Evolutionary conservation across 2,113 vertebrate genomes (phyloP), one percentile per base, ranked within the genome.

Genomic region (Pavo muticus): DNA sequence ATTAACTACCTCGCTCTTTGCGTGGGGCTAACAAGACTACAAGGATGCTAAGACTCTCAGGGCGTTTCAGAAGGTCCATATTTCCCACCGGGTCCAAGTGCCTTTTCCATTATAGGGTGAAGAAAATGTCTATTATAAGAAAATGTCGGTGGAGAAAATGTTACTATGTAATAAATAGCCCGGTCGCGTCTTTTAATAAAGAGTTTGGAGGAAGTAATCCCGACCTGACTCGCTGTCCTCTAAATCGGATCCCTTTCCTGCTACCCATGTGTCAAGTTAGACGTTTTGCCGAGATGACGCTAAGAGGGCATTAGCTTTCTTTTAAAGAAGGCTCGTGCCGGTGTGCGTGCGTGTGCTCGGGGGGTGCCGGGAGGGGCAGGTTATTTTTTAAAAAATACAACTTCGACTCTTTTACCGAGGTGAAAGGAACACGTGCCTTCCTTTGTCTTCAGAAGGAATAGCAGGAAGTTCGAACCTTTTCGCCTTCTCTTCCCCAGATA

Each of bases 61-160:
- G 65, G 76, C 35, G 87, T 87, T 95, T 87, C 76, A 69, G 76
- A 90, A 78, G 57, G 85, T 78, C 83, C 2, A 0, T 69, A 73
- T 94, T 95, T 96, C 86, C 67, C 77, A 70, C 73, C 72, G 86
- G 69, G 83, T 83, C 90, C 70, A 69, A 81, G 40, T 56, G 67
- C 69, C 76, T 95, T 93, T 93, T 88, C 83, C 92, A 91, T 88
- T 91, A 88, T 73, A 84, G 77, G 59, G 78, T 84, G 88, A 94
- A 84, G 93, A 91, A 93, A 95, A 92, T 30, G 39, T 17, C 59
- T 90, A 84, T 84, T 75, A 47, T 57, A 93, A 74, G 70, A 90
- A 91, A 94, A 89, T 57, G 11, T 21, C 12, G 11, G 83, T 42
- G 52, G 84, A 87, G 71, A 84, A 93, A 91, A 84, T 69, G 54